phyloP scores from a whole-genome alignment of 2,888 invertebrate genomes.

The Meganola albula region DNA sequence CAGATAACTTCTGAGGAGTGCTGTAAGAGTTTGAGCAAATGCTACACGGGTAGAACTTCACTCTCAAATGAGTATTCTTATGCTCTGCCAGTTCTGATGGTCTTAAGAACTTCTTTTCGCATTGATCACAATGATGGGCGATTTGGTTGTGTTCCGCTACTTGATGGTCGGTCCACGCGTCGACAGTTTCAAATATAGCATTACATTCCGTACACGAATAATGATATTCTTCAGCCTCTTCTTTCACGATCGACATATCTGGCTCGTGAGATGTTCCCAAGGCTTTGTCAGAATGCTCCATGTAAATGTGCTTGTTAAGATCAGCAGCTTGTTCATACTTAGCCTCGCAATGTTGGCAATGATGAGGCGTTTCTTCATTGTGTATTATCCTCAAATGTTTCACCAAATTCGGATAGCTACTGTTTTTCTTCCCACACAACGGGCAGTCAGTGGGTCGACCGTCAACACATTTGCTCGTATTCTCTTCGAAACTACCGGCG shows the following conservation, averaged over 20 bases:
- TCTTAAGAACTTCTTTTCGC: constrained; percentile 79
- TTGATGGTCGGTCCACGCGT: constrained; percentile 78
- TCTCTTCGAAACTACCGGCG: constrained; percentile 65
- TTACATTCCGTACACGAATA: constrained; percentile 80
- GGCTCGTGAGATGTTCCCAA: constrained; percentile 49
- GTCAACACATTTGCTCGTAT: constrained; percentile 61
- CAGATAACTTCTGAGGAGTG: constrained; percentile 79
- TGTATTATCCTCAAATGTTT: constrained; percentile 76
- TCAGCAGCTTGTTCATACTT: constrained; percentile 75
- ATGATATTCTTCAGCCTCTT: constrained; percentile 72
- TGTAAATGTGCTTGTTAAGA: constrained; percentile 78
- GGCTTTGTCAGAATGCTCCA: constrained; percentile 72
- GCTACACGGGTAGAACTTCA: constrained; percentile 80
- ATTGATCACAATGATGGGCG: constrained; percentile 79
- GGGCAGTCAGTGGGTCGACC: constrained; percentile 73
- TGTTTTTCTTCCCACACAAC: constrained; percentile 74
- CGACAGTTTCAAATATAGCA: constrained; percentile 74
- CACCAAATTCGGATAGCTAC: constrained; percentile 75
- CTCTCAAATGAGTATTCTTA: constrained; percentile 80
- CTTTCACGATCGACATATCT: constrained; percentile 67
- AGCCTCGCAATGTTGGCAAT: constrained; percentile 78
- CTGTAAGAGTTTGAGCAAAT: constrained; percentile 79
- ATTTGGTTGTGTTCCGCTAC: constrained; percentile 74
- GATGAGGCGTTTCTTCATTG: constrained; percentile 68
- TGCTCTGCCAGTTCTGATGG: constrained; percentile 81